Percentiles rank a stretch among this genome's conserved stretches.
phyloP scores from a whole-genome alignment of 1,140 invertebrate species.

The Zophobas atratus region DNA sequence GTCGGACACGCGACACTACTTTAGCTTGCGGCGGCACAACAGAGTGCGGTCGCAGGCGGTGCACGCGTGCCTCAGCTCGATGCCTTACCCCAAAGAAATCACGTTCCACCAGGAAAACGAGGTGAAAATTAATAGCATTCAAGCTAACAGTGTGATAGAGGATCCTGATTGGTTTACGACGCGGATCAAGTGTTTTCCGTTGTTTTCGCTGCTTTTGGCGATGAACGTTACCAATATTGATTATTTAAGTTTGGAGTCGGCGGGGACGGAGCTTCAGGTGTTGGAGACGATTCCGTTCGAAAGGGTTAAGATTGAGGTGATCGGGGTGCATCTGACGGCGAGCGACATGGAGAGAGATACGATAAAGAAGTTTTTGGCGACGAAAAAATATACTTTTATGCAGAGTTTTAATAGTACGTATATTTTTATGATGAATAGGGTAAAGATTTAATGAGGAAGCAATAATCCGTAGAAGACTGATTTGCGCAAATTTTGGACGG shows the following conservation, averaged over 20 bases:
- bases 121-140: conserved; percentile 65
- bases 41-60: conserved; percentile 74
- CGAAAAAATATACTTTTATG: conserved; percentile 64
- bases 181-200: conserved; percentile 87
- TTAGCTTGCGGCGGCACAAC: conserved; percentile 72
- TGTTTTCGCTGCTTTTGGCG: conserved; percentile 85
- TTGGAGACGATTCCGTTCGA: conserved; percentile 72
- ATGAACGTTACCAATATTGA: conserved; percentile 80
- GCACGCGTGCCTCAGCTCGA: conserved; percentile 83
- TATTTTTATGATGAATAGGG: conserved; percentile 61
- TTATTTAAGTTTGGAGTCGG: conserved; percentile 81
- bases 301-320: conserved; percentile 70
- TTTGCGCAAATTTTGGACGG: conserved; percentile 44
- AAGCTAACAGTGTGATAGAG: conserved; percentile 69
- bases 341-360: conserved; percentile 63
- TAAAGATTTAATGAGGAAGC: conserved; percentile 55
- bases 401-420: conserved; percentile 63
- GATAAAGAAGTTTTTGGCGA: conserved; percentile 64
- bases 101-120: conserved; percentile 77
- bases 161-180: conserved; percentile 71
- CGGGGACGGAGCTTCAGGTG: conserved; percentile 75
- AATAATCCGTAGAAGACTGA: conserved; percentile 46
- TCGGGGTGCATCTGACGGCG: conserved; percentile 63
- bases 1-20: conserved; percentile 81
- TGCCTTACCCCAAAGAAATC: conserved; percentile 81